Percentiles rank a stretch among this genome's conserved stretches.
These are phyloP conservation scores for Gnatocerus cornutus DNA, from an alignment of 2,888 invertebrate species.

Conservation along the genomic window DNA sequence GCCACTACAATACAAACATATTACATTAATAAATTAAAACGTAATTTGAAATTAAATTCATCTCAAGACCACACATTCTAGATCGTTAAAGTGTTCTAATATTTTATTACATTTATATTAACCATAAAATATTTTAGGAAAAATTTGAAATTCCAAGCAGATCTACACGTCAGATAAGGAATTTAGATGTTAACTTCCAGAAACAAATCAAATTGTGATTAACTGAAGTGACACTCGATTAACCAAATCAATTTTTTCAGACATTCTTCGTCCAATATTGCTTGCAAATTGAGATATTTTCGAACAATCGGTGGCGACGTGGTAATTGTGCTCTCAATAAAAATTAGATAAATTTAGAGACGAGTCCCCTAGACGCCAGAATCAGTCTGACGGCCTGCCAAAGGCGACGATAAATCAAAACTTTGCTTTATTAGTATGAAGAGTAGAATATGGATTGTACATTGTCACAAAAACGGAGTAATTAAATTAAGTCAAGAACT, in stretches of 20 bases:
- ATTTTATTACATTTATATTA: background rate
- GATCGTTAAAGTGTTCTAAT: background rate
- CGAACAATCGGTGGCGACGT: constrained; percentile 1
- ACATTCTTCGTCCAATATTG: background rate
- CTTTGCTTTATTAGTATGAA: background rate
- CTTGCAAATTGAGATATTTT: constrained; percentile 13
- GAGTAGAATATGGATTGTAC: background rate
- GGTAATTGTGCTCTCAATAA: constrained; percentile 13
- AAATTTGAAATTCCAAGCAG: background rate
- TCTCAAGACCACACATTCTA: constrained; percentile 9
- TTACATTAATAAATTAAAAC: constrained; percentile 10
- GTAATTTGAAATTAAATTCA: constrained; percentile 11
- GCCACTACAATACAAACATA: constrained; percentile 1
- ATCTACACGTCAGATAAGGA: constrained; percentile 1
- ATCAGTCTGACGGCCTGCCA: constrained; percentile 1
- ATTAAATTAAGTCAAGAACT: constrained; percentile 1
- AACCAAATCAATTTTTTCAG: constrained; percentile 14
- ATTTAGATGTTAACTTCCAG: constrained; percentile 7
- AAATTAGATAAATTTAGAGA: constrained; percentile 7
- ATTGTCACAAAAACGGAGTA: background rate
- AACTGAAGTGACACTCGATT: constrained; percentile 5
- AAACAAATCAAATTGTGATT: constrained; percentile 1
- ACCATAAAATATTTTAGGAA: background rate
- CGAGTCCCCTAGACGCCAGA: constrained; percentile 5
- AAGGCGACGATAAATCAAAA: constrained; percentile 10